A percentile compares a stretch with the other conserved stretches of the same genome.
phyloP scores from a whole-genome alignment of 2,888 invertebrate genomes.

The Drosophila meridionalis region DNA sequence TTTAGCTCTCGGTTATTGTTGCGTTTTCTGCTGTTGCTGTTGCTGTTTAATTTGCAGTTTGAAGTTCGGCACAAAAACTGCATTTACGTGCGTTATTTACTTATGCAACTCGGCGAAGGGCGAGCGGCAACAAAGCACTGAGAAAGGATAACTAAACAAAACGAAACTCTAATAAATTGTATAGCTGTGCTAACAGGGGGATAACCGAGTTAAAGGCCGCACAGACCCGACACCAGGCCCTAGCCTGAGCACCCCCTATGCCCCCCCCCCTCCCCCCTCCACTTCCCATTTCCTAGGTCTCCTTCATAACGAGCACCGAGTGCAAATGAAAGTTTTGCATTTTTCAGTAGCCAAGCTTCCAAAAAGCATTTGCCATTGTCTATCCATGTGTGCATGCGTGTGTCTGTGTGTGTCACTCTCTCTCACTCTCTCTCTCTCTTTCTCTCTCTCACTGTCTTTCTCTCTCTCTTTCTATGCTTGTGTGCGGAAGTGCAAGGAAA shows the following conservation, averaged over 20 bases:
- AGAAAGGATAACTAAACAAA: constrained; percentile 13
- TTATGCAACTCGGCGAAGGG: constrained; percentile 54
- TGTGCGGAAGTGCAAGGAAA: constrained; percentile 74
- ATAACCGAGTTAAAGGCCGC: constrained; percentile 72
- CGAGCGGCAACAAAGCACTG: constrained; percentile 1
- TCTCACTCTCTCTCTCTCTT: background rate
- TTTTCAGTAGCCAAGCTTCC: constrained; percentile 62
- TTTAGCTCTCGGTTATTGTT: constrained; percentile 6
- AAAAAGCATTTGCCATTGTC: constrained; percentile 67
- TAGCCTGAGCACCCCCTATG: too few species aligned
- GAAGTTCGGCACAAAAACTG: constrained; percentile 53
- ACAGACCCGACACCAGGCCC: background rate
- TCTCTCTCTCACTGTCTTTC: background rate
- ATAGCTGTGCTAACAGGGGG: constrained; percentile 62
- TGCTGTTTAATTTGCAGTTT: constrained; percentile 66
- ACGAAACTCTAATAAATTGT: constrained; percentile 72
- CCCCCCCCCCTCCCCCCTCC: background rate
- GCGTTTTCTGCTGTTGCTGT: constrained; percentile 11
- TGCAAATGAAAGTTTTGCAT: constrained; percentile 76
- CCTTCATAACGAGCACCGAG: constrained; percentile 60
- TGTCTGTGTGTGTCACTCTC: background rate
- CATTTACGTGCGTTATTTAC: constrained; percentile 77
- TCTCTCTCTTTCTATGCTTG: constrained; percentile 42
- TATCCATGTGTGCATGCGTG: constrained; percentile 41
- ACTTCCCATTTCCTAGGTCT: constrained; percentile 33